Evolutionary conservation across 2,888 invertebrate genomes (phyloP).

Genomic region (Tubulanus polymorphus): DNA sequence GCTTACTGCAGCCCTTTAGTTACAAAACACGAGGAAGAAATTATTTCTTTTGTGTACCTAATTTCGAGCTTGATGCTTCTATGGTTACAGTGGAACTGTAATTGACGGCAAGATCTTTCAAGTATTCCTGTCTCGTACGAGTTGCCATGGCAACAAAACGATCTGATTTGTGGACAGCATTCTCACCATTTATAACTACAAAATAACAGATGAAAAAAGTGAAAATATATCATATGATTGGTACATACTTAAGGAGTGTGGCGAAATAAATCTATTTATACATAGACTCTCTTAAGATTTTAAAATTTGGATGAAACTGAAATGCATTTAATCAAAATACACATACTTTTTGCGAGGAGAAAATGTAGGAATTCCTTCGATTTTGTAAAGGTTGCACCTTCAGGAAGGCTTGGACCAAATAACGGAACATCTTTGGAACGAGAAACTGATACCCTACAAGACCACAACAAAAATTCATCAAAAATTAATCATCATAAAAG

Average conservation of each 20-base stretch:
- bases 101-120: slow-evolving; percentile 86
- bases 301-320: too few relatives aligned
- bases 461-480: slow-evolving; percentile 2
- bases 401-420: slow-evolving; percentile 92
- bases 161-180: slow-evolving; percentile 91
- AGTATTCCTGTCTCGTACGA: slow-evolving; percentile 88
- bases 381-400: slow-evolving; percentile 80
- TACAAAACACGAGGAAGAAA: too few relatives aligned
- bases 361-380: slow-evolving; percentile 93
- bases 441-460: slow-evolving; percentile 57
- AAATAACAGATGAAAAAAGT: slow-evolving; percentile 16
- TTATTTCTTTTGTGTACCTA: too few relatives aligned
- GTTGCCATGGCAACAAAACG: slow-evolving; percentile 97
- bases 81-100: slow-evolving; percentile 75
- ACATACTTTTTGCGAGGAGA: slow-evolving; percentile 75
- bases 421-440: slow-evolving; percentile 91
- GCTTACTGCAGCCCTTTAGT: neutral
- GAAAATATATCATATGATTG: too few relatives aligned
- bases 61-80: slow-evolving; percentile 54
- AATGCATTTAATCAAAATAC: too few relatives aligned
- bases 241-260: too few relatives aligned
- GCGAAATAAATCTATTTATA: neutral
- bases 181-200: slow-evolving; percentile 87
- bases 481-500: neutral
- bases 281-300: neutral